Conservation (phyloP, 2,888 invertebrate species). For the Unio pictorum region DNA sequence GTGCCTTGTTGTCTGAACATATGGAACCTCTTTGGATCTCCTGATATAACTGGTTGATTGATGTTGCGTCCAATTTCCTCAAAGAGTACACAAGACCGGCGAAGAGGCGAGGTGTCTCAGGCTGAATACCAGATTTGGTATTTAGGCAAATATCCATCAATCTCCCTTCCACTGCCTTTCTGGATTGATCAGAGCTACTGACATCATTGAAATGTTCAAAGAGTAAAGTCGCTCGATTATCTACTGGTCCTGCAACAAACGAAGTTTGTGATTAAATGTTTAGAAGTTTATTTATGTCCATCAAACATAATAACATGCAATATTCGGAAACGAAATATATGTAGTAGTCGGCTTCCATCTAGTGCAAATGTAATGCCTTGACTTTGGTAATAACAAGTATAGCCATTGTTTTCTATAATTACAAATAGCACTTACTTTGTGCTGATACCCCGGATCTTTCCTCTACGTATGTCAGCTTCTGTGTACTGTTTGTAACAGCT, state of each 20-base stretch:
- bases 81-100: conserved; percentile 71
- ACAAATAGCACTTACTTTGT: conserved; percentile 18
- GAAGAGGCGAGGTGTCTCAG: conserved; percentile 72
- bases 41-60: conserved; percentile 59
- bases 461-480: conserved; percentile 61
- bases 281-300: too few species aligned
- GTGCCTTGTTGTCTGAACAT: conserved; percentile 48
- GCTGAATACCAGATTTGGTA: conserved; percentile 67
- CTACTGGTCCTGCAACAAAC: conserved; percentile 26
- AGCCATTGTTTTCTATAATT: background rate
- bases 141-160: conserved; percentile 52
- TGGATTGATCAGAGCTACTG: conserved; percentile 8
- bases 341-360: background rate
- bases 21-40: conserved; percentile 39
- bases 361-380: background rate
- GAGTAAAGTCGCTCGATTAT: conserved; percentile 74
- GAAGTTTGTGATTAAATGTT: too few species aligned
- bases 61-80: conserved; percentile 63
- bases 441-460: conserved; percentile 24
- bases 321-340: too few species aligned
- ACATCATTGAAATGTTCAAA: conserved; percentile 45
- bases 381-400: background rate
- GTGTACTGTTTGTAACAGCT: conserved; percentile 71
- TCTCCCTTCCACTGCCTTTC: conserved; percentile 36
- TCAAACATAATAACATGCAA: background rate